Evolutionary conservation across 2,888 invertebrate species (phyloP).

Genomic region (Poecilobothrus nobilitatus): DNA sequence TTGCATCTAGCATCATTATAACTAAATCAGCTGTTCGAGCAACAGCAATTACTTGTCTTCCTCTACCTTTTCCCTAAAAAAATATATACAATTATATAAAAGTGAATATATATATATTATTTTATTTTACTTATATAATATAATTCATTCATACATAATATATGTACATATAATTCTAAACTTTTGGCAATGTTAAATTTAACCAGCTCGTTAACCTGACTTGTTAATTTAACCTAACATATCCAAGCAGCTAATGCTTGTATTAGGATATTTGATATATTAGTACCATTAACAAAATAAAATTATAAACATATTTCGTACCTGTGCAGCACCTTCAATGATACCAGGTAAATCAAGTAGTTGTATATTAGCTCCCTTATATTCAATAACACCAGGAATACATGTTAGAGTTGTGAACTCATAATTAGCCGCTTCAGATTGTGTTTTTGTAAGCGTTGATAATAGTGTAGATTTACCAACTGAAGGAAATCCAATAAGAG

Average conservation of each 20-base stretch:
- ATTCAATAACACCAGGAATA: slow-evolving; percentile 97
- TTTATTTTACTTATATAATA: no score
- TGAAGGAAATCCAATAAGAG: slow-evolving; percentile 96
- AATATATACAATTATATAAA: background rate
- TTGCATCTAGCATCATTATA: slow-evolving; percentile 98
- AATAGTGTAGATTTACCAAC: slow-evolving; percentile 74
- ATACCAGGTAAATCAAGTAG: slow-evolving; percentile 97
- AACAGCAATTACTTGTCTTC: slow-evolving; percentile 94
- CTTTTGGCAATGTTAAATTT: no score
- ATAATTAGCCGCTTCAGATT: slow-evolving; percentile 94
- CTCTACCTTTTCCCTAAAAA: slow-evolving; percentile 70
- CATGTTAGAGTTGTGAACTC: slow-evolving; percentile 99
- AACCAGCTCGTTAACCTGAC: no score
- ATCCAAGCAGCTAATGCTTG: no score
- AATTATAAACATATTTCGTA: slow-evolving; percentile 17
- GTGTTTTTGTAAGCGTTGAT: slow-evolving; percentile 90
- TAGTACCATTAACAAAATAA: background rate
- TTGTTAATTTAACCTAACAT: no score
- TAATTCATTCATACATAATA: no score
- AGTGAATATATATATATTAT: background rate
- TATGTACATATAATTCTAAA: no score
- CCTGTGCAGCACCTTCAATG: slow-evolving; percentile 95
- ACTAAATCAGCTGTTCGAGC: slow-evolving; percentile 96
- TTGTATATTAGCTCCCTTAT: slow-evolving; percentile 97
- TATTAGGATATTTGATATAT: no score